Conservation (phyloP, 2,797 vertebrate species). For the Sebastes iracundus region DNA sequence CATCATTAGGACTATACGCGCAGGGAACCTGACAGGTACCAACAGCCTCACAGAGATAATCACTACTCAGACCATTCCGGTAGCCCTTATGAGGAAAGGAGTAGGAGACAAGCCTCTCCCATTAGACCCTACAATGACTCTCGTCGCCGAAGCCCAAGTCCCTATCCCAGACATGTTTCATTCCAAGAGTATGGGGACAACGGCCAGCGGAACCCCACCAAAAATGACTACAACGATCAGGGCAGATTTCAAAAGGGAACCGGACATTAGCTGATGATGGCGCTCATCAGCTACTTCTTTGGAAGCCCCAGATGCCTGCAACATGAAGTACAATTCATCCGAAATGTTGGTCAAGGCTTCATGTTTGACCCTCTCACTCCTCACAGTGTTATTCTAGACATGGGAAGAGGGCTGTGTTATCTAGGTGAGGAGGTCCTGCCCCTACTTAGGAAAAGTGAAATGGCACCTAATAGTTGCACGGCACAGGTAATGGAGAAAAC, state of each 20-base stretch:
- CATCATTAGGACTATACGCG: neutral
- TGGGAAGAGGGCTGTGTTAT: neutral
- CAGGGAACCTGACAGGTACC: neutral
- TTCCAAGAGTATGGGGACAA: neutral
- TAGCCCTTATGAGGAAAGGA: neutral
- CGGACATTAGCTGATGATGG: neutral
- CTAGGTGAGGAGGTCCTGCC: neutral
- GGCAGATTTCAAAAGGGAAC: neutral
- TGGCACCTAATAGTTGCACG: too few species aligned
- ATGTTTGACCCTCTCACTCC: neutral
- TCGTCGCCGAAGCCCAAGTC: neutral
- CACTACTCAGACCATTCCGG: neutral
- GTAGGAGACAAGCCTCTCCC: neutral
- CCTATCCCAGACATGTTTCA: neutral
- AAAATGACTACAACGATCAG: neutral
- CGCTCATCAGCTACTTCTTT: neutral
- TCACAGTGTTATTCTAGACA: neutral
- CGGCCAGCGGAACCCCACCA: neutral
- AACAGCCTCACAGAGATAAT: neutral
- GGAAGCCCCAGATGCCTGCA: neutral
- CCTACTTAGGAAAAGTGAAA: neutral
- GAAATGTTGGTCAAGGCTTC: neutral
- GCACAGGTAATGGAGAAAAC: too few species aligned
- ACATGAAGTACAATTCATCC: neutral
- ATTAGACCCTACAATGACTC: neutral